Percentiles rank a stretch among this genome's conserved stretches.
These are phyloP conservation scores for Phortica magna DNA, from an alignment of 2,888 invertebrate genomes.

Conservation along the genomic window DNA sequence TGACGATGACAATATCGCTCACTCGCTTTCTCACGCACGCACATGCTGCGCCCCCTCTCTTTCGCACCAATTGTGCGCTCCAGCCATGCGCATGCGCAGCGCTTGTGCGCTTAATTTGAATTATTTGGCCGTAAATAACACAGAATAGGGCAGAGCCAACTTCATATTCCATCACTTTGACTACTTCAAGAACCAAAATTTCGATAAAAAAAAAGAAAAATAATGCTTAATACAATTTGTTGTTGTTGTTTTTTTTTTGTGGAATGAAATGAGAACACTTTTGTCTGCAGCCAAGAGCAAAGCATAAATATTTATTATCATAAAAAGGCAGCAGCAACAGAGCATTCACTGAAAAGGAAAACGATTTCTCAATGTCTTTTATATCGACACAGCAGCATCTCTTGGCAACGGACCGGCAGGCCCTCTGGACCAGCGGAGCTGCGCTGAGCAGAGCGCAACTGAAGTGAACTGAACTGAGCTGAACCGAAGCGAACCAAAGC, in stretches of 20 bases:
- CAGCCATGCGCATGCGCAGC: conserved; percentile 49
- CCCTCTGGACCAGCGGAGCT: conserved; percentile 6
- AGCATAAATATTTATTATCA: conserved; percentile 73
- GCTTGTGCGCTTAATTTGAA: conserved; percentile 71
- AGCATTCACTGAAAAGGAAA: conserved; percentile 63
- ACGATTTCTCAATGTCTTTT: conserved; percentile 74
- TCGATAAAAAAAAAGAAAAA: too few relatives aligned
- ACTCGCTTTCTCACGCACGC: background rate
- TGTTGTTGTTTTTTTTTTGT: conserved; percentile 39
- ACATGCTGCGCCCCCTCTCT: too few relatives aligned
- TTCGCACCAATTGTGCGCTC: background rate
- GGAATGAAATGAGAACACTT: conserved; percentile 59
- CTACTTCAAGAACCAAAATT: background rate
- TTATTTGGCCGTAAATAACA: conserved; percentile 75
- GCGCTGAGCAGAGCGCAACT: background rate
- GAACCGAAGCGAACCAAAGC: too few relatives aligned
- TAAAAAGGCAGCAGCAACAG: conserved; percentile 51
- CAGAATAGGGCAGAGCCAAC: conserved; percentile 58
- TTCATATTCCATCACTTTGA: conserved; percentile 16
- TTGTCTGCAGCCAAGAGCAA: conserved; percentile 44
- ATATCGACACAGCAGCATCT: conserved; percentile 49
- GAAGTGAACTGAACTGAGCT: background rate
- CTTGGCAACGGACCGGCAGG: background rate
- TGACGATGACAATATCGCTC: background rate
- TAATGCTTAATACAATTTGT: background rate